Evolutionary conservation across 2,888 invertebrate genomes (phyloP).

Genomic region (Hydraecia micacea): DNA sequence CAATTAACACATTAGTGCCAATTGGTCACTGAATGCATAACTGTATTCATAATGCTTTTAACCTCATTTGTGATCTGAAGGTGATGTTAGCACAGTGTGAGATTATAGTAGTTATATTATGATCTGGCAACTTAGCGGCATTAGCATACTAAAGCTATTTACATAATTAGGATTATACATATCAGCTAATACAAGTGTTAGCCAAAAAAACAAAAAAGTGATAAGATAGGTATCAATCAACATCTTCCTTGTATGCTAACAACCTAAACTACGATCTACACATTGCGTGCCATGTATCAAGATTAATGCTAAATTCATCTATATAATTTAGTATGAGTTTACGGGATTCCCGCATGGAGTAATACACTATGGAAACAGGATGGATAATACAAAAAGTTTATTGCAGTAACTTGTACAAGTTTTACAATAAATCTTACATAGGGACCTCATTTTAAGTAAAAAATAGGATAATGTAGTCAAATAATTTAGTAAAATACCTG

Average conservation of each 20-base stretch:
- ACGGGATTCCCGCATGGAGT: background rate
- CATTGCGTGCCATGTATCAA: background rate
- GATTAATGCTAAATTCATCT: background rate
- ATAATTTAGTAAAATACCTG: slow-evolving; percentile 81
- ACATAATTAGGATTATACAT: slow-evolving; percentile 10
- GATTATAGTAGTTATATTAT: slow-evolving; percentile 9
- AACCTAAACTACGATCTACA: background rate
- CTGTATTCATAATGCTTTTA: slow-evolving; percentile 44
- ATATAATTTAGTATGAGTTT: background rate
- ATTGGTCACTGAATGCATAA: slow-evolving; percentile 50
- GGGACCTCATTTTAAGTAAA: no score
- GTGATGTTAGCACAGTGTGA: slow-evolving; percentile 33
- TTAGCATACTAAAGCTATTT: slow-evolving; percentile 4
- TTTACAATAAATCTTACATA: no score
- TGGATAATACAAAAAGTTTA: no score
- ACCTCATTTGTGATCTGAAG: slow-evolving; percentile 56
- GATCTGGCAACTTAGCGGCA: slow-evolving; percentile 26
- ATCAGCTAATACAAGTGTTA: background rate
- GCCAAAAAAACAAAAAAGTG: slow-evolving; percentile 8
- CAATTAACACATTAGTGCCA: slow-evolving; percentile 61
- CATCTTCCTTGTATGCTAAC: background rate
- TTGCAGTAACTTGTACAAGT: no score
- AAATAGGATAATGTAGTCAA: background rate
- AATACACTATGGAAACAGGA: background rate
- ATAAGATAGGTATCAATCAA: slow-evolving; percentile 15